phyloP scores from a whole-genome alignment of 2,113 vertebrate species.

The Sebastes schlegelii region DNA sequence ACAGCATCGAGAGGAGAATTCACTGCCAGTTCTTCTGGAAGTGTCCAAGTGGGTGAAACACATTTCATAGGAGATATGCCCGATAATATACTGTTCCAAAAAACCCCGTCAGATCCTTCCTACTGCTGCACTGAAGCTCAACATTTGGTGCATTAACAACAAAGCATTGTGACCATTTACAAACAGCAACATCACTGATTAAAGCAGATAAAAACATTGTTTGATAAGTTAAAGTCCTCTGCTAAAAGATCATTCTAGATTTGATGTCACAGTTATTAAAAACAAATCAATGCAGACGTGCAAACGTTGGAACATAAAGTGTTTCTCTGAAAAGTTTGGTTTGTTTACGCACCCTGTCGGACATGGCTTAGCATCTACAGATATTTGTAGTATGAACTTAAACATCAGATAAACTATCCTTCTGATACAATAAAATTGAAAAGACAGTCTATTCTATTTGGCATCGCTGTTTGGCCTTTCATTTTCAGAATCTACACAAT shows the following conservation, averaged over 20 bases:
- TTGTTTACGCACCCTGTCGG: conserved; percentile 27
- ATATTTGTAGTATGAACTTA: conserved; percentile 31
- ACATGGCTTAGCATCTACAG: conserved; percentile 61
- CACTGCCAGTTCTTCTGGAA: background rate
- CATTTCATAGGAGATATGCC: background rate
- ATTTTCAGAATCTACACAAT: conserved; percentile 11
- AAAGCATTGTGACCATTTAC: conserved; percentile 10
- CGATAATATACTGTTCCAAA: background rate
- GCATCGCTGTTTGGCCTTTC: conserved; percentile 32
- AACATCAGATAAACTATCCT: conserved; percentile 31
- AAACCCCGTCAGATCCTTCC: background rate
- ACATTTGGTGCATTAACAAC: conserved; percentile 4
- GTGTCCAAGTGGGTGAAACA: background rate
- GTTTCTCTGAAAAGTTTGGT: conserved; percentile 45
- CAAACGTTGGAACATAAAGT: conserved; percentile 24
- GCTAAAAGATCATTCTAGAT: conserved; percentile 27
- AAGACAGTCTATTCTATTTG: conserved; percentile 36
- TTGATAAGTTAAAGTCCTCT: conserved; percentile 8
- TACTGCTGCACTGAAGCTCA: background rate
- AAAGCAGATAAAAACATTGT: conserved; percentile 1
- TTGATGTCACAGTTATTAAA: conserved; percentile 27
- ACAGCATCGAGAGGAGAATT: background rate
- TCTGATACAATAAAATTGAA: conserved; percentile 14
- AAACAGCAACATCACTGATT: conserved; percentile 20
- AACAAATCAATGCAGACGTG: conserved; percentile 16